These are phyloP conservation scores for Nudaria mundana DNA, from an alignment of 2,888 invertebrate species.

Conservation along the genomic window DNA sequence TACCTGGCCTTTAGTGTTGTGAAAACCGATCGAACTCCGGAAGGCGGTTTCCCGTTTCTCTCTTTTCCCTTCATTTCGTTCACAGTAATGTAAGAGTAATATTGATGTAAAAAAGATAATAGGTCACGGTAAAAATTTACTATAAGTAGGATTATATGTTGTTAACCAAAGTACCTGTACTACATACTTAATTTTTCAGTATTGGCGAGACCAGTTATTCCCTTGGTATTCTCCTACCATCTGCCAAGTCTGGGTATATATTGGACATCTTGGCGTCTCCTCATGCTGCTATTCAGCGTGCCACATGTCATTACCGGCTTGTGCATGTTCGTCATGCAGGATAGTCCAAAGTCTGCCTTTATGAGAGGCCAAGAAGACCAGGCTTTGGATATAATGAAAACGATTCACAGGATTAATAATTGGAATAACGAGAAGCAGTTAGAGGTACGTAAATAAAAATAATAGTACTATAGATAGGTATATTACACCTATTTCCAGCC, in stretches of 20 bases:
- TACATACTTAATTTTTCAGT: too few relatives aligned
- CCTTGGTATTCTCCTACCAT: conserved; percentile 64
- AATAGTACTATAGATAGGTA: too few relatives aligned
- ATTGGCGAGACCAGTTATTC: conserved; percentile 84
- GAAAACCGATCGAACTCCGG: too few relatives aligned
- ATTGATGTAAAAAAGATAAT: too few relatives aligned
- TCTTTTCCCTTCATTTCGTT: too few relatives aligned
- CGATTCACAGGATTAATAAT: conserved; percentile 53
- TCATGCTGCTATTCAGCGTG: conserved; percentile 82
- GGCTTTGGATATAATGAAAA: conserved; percentile 69
- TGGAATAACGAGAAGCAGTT: conserved; percentile 35
- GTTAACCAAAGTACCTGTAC: too few relatives aligned
- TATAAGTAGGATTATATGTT: too few relatives aligned
- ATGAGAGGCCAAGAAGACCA: conserved; percentile 78
- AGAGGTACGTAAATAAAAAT: conserved; percentile 35
- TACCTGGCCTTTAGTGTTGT: too few relatives aligned
- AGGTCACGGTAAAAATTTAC: too few relatives aligned
- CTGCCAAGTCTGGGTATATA: conserved; percentile 64
- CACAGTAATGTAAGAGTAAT: too few relatives aligned
- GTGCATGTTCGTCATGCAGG: conserved; percentile 82
- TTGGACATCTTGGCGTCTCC: conserved; percentile 87
- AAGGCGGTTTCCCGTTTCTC: too few relatives aligned
- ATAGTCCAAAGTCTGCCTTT: conserved; percentile 88
- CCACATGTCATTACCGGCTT: conserved; percentile 82
- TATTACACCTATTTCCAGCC: too few relatives aligned